Evolutionary conservation across 1,140 invertebrate genomes (phyloP), one percentile per base, ranked within the genome.

Genomic region (Neodiprion pinetum): DNA sequence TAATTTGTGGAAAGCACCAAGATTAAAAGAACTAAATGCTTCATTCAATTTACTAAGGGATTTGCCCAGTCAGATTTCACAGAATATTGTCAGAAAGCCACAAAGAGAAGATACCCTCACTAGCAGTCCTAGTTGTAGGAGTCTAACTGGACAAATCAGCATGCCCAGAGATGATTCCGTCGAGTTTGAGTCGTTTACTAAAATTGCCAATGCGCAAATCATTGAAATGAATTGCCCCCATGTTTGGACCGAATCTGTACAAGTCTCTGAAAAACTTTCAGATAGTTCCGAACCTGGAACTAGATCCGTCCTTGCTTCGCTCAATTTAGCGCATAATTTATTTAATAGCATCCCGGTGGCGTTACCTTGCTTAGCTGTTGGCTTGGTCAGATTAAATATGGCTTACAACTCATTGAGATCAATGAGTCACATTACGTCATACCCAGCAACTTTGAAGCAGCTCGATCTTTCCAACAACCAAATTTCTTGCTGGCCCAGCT

Each of bases 401-500:
- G 93, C 96, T 12, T 95, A 96, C 83, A 99, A 99, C 88, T 92
- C 91, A 9, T 84, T 95, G n/a, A 76, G 93, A 67, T 94, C 93
- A 0, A 96, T 97, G 93, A 96, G 96, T 12, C 93, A 95, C 80
- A 95, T 98, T 49, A 95, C 95, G 9, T 95, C 95, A 67, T 97
- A 97, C 86, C 98, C 98, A 3, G 92, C 93, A 61, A 93, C 92
- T 68, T 87, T 99, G 1, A 96, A 97, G 77, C 97, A 98, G 84
- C 85, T 99, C 1, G 98, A 99, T 88, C 88, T 99, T 17, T 97
- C 95, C 9, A 95, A 98, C 83, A 99, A 99, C 88, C 93, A 95
- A 83, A 96, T 99, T 71, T 92, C 92, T 1, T 93, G 93, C 74
- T 98, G 96, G 96, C 95, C 95, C 9, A 95, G 94, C 84, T 85